These are phyloP conservation scores for Octomys mimax DNA, from an alignment of 2,797 vertebrate genomes.

Conservation along the genomic window DNA sequence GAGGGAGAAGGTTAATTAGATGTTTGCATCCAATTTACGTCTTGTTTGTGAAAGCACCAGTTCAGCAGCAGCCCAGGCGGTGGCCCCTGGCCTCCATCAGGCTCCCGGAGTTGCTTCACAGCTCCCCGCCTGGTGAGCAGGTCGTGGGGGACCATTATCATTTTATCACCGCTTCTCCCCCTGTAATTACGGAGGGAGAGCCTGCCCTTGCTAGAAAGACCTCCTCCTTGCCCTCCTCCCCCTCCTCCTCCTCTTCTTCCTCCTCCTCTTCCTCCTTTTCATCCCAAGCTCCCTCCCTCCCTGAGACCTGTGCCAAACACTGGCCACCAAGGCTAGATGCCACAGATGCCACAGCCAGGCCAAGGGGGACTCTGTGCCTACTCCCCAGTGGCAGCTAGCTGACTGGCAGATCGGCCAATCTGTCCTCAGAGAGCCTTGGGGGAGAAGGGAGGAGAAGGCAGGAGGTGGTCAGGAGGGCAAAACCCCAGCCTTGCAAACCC, in stretches of 20 bases:
- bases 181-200: slow-evolving; percentile 85
- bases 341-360: background rate
- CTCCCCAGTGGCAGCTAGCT: background rate
- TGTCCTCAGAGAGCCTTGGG: background rate
- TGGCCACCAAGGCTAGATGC: background rate
- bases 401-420: background rate
- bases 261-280: background rate
- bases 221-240: background rate
- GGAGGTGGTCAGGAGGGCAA: background rate
- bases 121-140: slow-evolving; percentile 84
- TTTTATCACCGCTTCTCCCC: slow-evolving; percentile 86
- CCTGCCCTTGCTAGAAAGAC: slow-evolving; percentile 32
- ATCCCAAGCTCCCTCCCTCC: background rate
- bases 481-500: background rate
- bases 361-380: background rate
- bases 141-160: slow-evolving; percentile 88
- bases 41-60: slow-evolving; percentile 89
- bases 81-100: slow-evolving; percentile 81
- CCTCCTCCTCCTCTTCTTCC: background rate
- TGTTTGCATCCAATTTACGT: slow-evolving; percentile 91
- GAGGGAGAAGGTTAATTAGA: slow-evolving; percentile 90
- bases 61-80: slow-evolving; percentile 86
- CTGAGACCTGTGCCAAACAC: background rate
- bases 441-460: background rate
- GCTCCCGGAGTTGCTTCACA: slow-evolving; percentile 85